Base-by-base conservation (phyloP, 2,797 vertebrate species). In the Vireo griseus region DNA sequence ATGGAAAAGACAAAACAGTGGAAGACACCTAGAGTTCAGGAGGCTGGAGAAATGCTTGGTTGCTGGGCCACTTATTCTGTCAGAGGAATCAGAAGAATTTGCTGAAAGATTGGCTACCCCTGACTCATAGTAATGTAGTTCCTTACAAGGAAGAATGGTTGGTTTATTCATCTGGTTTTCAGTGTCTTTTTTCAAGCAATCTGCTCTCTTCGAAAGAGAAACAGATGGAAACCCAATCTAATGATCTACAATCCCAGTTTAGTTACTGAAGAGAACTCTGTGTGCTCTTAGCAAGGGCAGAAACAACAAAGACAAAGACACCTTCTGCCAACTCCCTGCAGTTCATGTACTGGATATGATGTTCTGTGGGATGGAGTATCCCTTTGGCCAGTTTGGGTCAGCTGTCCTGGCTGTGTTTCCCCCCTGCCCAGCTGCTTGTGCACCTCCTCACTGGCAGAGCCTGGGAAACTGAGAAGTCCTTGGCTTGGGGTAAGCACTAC, bases 201-300 rank as follows among this genome's bases (percentile, higher is more conserved):
- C 72, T 93, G 62, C 42, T 93, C 10, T 59, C 62, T 75, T 78
- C 61, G 62, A 61, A 92, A 55, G 31, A 51, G 29, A 88, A 91
- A 77, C 19, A 77, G 83, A 48, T 52, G 52, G 76, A 71, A 88
- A 55, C 5, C 26, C 9, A 35, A 31, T 28, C 18, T 63, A 50
- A 83, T 33, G 48, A 86, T 79, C 55, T 91, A 45, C 42, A 80
- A 6, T 71, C 35, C n/a, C 39, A 25, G 22, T 81, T 77, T 67
- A 84, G 80, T n/a, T 85, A 61, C 54, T 22, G 45, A 68, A 58
- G 52, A 78, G 77, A 91, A 71, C 65, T 61, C 39, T 48, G 15
- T 59, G 58, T 71, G 37, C 84, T 74, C 40, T 58, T 69, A 61
- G 76, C 26, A 33, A 25, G 44, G 16, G 37, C 5, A 2, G 66